Percentiles rank a stretch among this genome's conserved stretches.
These are phyloP conservation scores for Sebastiscus tertius DNA, from an alignment of 2,797 vertebrate genomes.

Conservation along the genomic window DNA sequence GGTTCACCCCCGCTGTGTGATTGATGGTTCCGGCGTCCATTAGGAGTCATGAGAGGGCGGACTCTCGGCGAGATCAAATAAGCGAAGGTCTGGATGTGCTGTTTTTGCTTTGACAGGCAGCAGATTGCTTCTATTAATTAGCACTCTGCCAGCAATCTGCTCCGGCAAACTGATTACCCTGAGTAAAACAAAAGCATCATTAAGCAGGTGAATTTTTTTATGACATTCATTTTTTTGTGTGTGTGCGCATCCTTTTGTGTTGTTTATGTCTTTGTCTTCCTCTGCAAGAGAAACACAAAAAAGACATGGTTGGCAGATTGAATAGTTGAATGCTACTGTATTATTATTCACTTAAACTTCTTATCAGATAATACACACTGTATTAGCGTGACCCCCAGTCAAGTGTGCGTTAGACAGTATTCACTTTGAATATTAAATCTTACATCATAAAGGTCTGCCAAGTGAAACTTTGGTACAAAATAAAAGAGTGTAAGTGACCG, in stretches of 20 bases:
- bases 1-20: constrained; percentile 53
- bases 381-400: background rate
- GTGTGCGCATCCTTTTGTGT: constrained; percentile 13
- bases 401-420: background rate
- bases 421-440: background rate
- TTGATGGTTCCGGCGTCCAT: constrained; percentile 49
- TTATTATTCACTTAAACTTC: background rate
- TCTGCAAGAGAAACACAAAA: background rate
- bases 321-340: background rate
- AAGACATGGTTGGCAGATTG: background rate
- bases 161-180: constrained; percentile 58
- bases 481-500: background rate
- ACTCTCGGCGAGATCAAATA: constrained; percentile 54
- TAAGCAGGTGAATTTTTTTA: constrained; percentile 69
- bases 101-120: constrained; percentile 62
- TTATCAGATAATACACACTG: background rate
- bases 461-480: background rate
- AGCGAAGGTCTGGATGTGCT: constrained; percentile 52
- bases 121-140: constrained; percentile 72
- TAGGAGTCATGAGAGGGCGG: constrained; percentile 38
- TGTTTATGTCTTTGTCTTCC: constrained; percentile 26
- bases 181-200: constrained; percentile 67
- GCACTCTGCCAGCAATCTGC: constrained; percentile 55
- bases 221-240: constrained; percentile 47
- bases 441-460: background rate